Percentiles rank a stretch among this genome's conserved stretches.
phyloP scores from a whole-genome alignment of 30 jellyfish, hydroid and myxozoan species.

The Pelagia noctiluca region DNA sequence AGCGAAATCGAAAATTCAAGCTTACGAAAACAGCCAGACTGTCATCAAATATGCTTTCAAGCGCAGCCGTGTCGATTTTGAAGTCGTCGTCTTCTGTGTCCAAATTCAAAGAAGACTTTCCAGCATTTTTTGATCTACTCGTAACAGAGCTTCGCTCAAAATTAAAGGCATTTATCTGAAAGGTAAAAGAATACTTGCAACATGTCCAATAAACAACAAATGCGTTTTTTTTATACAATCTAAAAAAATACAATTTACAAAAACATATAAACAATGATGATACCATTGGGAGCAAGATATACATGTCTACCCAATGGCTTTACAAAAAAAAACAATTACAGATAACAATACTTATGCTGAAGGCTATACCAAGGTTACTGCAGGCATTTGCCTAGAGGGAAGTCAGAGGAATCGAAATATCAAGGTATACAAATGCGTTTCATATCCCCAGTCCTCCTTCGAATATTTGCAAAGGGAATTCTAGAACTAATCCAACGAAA shows the following conservation, averaged over 20 bases:
- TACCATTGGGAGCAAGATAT: neutral
- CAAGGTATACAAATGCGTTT: too few relatives aligned
- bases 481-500: too few relatives aligned
- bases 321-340: neutral
- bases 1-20: neutral
- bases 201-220: neutral
- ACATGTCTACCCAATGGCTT: neutral
- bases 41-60: slow-evolving; percentile 36
- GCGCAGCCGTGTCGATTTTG: slow-evolving; percentile 45
- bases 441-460: too few relatives aligned
- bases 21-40: slow-evolving; percentile 34
- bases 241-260: too few relatives aligned
- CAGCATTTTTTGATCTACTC: neutral
- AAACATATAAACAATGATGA: neutral
- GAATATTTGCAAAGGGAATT: too few relatives aligned
- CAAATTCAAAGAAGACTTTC: neutral
- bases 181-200: neutral
- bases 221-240: neutral
- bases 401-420: too few relatives aligned
- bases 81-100: slow-evolving; percentile 19
- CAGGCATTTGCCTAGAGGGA: too few relatives aligned
- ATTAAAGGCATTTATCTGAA: slow-evolving; percentile 27
- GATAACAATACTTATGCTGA: too few relatives aligned
- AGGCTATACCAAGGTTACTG: too few relatives aligned
- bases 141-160: neutral